Conservation (phyloP, 2,797 vertebrate genomes). For the Capromys pilorides region DNA sequence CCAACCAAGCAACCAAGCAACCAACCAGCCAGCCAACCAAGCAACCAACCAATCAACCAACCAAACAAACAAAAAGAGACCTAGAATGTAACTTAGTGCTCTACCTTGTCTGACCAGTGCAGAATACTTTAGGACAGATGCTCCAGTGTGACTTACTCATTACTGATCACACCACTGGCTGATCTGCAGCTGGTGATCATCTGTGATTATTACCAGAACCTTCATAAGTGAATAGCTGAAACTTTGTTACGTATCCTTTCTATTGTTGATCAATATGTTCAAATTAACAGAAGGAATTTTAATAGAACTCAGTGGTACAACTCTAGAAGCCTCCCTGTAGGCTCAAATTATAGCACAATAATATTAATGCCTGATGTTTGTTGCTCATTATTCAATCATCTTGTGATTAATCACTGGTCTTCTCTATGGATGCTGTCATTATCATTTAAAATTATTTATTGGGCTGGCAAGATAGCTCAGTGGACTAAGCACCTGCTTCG, state of each 20-base stretch:
- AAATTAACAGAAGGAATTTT: constrained; percentile 5
- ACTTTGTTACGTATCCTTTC: not conserved
- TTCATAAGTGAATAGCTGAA: not conserved
- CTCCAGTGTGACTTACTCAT: not conserved
- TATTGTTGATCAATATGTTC: constrained; percentile 16
- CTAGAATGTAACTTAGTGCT: not conserved
- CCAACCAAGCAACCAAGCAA: not conserved
- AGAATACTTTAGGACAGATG: not conserved
- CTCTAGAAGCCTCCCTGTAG: not conserved
- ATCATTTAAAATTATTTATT: not conserved
- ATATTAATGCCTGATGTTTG: not conserved
- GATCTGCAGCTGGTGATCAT: not conserved
- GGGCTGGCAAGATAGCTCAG: no score
- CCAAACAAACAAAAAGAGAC: not conserved
- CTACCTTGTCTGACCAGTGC: not conserved
- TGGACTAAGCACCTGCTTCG: no score
- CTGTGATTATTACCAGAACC: not conserved
- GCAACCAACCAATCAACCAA: no score
- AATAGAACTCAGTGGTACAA: not conserved
- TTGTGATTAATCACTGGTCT: not conserved
- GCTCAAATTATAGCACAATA: not conserved
- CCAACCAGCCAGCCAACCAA: not conserved
- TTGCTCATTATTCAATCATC: not conserved
- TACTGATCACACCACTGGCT: not conserved
- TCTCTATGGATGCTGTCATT: not conserved